Evolutionary conservation across 2,797 vertebrate species (phyloP), one percentile per base, ranked within the genome.

Genomic region (Karalla daura): DNA sequence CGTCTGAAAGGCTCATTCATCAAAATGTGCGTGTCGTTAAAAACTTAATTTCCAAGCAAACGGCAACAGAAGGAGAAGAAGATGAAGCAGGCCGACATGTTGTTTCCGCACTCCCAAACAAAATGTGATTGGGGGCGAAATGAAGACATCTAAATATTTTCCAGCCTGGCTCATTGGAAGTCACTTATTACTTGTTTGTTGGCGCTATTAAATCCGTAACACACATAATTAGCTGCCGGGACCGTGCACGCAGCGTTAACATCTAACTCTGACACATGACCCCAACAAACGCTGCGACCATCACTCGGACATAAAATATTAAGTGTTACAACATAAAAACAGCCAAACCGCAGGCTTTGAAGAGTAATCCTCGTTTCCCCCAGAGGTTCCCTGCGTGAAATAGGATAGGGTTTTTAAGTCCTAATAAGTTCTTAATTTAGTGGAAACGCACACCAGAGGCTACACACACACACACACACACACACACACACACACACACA

Each of bases 371-470:
- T 36, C 20, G n/a, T 72, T 84, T 78, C 68, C 83, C 20, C 65
- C 45, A 40, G 68, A 83, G 83, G 74, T 65, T 81, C 64, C 44
- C 75, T 5, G 75, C 23, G 23, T 88, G 85, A 90, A 91, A 91
- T 68, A 47, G 63, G 82, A 89, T 78, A 46, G 40, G 78, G 43
- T 77, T 86, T 86, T 86, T 83, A 88, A 89, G 81, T 86, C 78
- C 81, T 83, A 90, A 90, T 91, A 90, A 87, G 71, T 88, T 83
- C 81, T 84, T 85, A 87, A 91, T 88, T 88, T 86, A 88, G 83
- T 84, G 71, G 84, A 81, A 77, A 88, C 64, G 78, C 63, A 63
- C 68, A 47, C 52, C 2, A 58, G 39, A 56, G 39, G 65, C 12
- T 54, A 62, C 40, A 1, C 36, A 45, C 28, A 7, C 45, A 28